Evolutionary conservation across 2,888 invertebrate species (phyloP).

Genomic region (Seira musarum): DNA sequence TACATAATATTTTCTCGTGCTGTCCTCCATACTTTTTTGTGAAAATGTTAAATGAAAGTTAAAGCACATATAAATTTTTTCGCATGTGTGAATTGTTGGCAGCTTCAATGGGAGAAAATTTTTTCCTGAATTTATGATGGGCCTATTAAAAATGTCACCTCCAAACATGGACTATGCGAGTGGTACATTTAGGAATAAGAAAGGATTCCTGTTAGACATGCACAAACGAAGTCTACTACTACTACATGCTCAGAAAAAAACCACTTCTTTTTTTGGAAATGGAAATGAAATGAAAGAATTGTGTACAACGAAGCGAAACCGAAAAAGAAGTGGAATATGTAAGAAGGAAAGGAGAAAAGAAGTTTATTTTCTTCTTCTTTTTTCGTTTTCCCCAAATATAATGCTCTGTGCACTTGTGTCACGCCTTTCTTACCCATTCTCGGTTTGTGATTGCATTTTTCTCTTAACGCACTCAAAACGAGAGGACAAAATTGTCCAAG

Average conservation of each 20-base stretch:
- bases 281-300: conserved; percentile 45
- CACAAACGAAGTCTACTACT: background rate
- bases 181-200: background rate
- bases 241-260: conserved; percentile 2
- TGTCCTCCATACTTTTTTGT: background rate
- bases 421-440: conserved; percentile 60
- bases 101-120: conserved; percentile 45
- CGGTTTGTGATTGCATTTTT: conserved; percentile 60
- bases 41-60: conserved; percentile 33
- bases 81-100: conserved; percentile 33
- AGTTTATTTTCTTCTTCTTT: conserved; percentile 12
- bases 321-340: conserved; percentile 41
- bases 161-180: conserved; percentile 41
- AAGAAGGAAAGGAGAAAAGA: conserved; percentile 12
- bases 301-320: conserved; percentile 9
- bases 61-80: background rate
- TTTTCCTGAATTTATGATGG: conserved; percentile 56
- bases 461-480: conserved; percentile 33
- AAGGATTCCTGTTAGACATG: conserved; percentile 6
- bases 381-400: conserved; percentile 43
- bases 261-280: conserved; percentile 45
- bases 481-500: conserved; percentile 34
- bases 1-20: conserved; percentile 15
- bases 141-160: conserved; percentile 55
- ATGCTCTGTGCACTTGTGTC: conserved; percentile 56